Evolutionary conservation across 1,140 invertebrate species (phyloP), one percentile per base, ranked within the genome.

Genomic region (Drosophila obscura): DNA sequence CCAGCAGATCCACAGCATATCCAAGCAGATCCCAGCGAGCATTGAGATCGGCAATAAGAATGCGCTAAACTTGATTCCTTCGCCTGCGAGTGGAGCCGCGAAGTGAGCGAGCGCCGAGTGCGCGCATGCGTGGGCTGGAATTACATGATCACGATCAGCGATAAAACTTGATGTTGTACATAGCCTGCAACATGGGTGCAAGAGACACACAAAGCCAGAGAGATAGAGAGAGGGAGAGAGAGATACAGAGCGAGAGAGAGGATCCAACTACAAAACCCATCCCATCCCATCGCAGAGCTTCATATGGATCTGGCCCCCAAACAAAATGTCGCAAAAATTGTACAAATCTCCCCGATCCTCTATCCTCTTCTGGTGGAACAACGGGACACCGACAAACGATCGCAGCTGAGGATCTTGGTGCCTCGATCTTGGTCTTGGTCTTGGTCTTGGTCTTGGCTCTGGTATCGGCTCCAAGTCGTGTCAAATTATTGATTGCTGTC

Each of bases 121-220:
- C 84, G 80, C 84, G 80, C 89, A 90, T 90, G 88, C 88, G 88
- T 90, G 88, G 88, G 88, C 83, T 90, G 88, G 84, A 90, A 90
- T 90, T 90, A 90, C 88, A 90, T 89, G 88, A 90, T 90, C 88
- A 90, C 88, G 88, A 90, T 90, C 87, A 90, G 80, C 88, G 88
- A 90, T 90, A 90, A 90, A 90, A 90, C 89, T 90, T 90, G 88
- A 90, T 90, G 88, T 90, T 90, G 87, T 83, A 88, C 84, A 89
- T 88, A 88, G 79, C 72, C 60, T 48, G 67, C 62, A 67, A 84
- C 80, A 84, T 80, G 64, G 53, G 44, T 44, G 67, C 48, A 44
- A 50, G 44, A 19, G 45, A 56, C 45, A 8, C 16, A 56, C 19
- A 46, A 11, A 46, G 45, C 13, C 16, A 48, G 28, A 50, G 35